A percentile compares a stretch with the other conserved stretches of the same genome.
Conservation (phyloP, 2,113 vertebrate genomes). For the Toxotes jaculatrix region DNA sequence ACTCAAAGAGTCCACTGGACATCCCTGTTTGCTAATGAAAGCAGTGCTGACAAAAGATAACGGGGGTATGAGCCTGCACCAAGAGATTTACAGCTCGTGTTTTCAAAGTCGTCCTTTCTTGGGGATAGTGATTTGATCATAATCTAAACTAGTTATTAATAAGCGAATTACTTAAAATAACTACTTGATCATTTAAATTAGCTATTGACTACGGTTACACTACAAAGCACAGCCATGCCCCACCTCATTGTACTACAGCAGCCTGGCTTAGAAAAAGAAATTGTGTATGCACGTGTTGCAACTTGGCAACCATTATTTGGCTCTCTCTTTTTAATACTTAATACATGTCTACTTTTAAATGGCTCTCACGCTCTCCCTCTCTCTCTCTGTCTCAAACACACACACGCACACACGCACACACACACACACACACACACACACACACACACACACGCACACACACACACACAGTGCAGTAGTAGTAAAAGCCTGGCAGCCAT, state of each 20-base stretch:
- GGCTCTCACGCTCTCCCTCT: conserved; percentile 21
- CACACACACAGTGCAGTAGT: conserved; percentile 26
- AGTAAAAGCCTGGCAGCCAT: conserved; percentile 71
- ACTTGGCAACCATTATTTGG: conserved; percentile 62
- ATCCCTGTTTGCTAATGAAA: no score
- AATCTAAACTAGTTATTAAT: neutral
- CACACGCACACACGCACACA: conserved; percentile 7
- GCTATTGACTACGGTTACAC: neutral
- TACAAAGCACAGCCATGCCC: neutral
- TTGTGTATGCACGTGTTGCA: neutral
- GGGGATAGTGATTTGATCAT: neutral
- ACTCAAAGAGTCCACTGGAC: no score
- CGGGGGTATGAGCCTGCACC: neutral
- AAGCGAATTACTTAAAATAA: neutral
- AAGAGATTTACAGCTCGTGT: neutral
- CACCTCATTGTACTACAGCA: neutral
- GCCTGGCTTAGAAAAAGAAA: conserved; percentile 10
- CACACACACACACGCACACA: conserved; percentile 3
- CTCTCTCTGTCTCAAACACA: neutral
- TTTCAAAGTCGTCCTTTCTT: neutral
- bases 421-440: conserved; percentile 17
- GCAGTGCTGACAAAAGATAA: neutral
- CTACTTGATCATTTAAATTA: neutral
- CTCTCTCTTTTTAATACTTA: conserved; percentile 70
- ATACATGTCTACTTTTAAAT: conserved; percentile 77